Evolutionary conservation across 2,113 vertebrate species (phyloP).

Genomic region (Camelus bactrianus): DNA sequence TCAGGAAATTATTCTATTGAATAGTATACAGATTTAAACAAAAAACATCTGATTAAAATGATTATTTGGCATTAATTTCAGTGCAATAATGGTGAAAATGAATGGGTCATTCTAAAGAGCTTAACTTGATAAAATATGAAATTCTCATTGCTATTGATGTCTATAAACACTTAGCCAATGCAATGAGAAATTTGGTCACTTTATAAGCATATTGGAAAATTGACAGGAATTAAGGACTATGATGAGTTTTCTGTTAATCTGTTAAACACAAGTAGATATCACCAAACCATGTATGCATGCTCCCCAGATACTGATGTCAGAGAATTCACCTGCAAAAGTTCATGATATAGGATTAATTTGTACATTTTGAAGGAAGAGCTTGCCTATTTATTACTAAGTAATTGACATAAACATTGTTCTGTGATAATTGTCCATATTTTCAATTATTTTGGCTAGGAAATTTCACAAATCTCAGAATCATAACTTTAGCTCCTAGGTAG

Average conservation of each 20-base stretch:
- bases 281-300: not conserved
- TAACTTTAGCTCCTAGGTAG: not conserved
- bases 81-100: not conserved
- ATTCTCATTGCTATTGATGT: not conserved
- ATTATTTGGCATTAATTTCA: not conserved
- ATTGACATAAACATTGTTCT: not conserved
- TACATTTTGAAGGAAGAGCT: not conserved
- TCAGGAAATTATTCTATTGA: not conserved
- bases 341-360: not conserved
- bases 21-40: not conserved
- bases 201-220: not conserved
- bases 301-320: not conserved
- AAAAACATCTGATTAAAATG: not conserved
- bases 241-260: not conserved
- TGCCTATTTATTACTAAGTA: not conserved
- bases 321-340: not conserved
- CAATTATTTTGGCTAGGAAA: not conserved
- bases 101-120: not conserved
- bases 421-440: not conserved
- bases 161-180: not conserved
- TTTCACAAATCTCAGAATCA: not conserved
- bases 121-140: not conserved
- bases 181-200: not conserved
- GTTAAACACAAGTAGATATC: not conserved
- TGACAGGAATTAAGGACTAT: not conserved